Conservation (phyloP, 2,797 vertebrate genomes). For the Alectoris magna region DNA sequence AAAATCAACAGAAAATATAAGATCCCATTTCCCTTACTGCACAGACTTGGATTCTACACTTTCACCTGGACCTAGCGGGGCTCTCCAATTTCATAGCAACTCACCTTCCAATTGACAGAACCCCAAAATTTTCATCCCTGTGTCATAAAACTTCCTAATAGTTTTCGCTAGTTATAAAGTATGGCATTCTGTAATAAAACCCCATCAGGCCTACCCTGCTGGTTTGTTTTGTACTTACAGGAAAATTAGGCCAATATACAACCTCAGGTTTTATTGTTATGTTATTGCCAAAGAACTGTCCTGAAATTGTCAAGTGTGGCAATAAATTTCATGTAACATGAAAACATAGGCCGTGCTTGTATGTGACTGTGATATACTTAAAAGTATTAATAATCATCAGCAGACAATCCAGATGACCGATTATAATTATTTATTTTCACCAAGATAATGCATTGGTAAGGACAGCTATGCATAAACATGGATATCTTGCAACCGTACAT, state of each 20-base stretch:
- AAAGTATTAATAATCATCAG: background rate
- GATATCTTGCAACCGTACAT: background rate
- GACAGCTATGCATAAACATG: background rate
- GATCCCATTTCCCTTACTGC: background rate
- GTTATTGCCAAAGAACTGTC: background rate
- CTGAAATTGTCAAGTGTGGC: background rate
- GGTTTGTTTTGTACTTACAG: background rate
- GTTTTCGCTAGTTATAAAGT: conserved; percentile 27
- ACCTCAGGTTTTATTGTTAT: conserved; percentile 52
- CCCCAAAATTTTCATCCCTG: background rate
- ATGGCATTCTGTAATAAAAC: conserved; percentile 13
- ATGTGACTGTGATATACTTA: background rate
- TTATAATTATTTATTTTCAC: conserved; percentile 6
- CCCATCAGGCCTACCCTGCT: background rate
- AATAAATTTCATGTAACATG: conserved; percentile 9
- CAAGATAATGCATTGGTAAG: conserved; percentile 20
- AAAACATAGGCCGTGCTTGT: background rate
- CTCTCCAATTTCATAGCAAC: background rate
- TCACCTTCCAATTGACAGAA: background rate
- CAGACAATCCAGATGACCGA: background rate
- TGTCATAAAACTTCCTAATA: conserved; percentile 25
- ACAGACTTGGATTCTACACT: background rate
- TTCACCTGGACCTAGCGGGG: rapidly evolving
- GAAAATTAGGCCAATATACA: background rate
- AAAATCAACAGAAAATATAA: background rate